Conservation (phyloP, 2,113 vertebrate genomes). For the Orthonyx spaldingii region DNA sequence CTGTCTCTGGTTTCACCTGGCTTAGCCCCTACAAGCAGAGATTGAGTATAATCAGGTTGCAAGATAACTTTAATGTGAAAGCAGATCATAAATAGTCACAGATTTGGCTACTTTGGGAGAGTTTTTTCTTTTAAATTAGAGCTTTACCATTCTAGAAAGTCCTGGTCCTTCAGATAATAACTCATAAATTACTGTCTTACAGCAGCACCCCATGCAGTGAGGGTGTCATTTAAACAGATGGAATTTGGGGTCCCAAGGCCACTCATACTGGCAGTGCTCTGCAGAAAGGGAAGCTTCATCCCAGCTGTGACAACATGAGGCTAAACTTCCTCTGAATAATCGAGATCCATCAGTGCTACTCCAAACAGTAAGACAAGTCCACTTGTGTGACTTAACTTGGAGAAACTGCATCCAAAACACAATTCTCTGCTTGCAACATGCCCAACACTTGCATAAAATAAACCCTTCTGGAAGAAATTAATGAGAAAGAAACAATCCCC, state of each 20-base stretch:
- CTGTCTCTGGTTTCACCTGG: constrained; percentile 67
- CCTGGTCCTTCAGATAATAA: not conserved
- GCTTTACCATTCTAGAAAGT: not conserved
- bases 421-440: not conserved
- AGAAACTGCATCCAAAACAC: not conserved
- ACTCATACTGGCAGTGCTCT: not conserved
- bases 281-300: not conserved
- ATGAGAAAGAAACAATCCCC: not conserved
- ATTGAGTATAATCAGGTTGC: not conserved
- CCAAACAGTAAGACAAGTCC: not conserved
- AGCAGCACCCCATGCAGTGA: not conserved
- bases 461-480: not conserved
- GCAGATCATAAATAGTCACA: not conserved
- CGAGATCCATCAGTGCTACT: not conserved
- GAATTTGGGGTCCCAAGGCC: not conserved
- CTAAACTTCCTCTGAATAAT: not conserved
- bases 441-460: not conserved
- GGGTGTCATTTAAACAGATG: not conserved
- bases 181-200: not conserved
- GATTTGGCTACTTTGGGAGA: too few species aligned
- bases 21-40: constrained; percentile 59
- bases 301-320: not conserved
- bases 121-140: not conserved
- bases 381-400: not conserved
- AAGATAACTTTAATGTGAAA: not conserved